These are phyloP conservation scores for Chymomyza procnemis DNA, from an alignment of 2,888 invertebrate species.

Conservation along the genomic window DNA sequence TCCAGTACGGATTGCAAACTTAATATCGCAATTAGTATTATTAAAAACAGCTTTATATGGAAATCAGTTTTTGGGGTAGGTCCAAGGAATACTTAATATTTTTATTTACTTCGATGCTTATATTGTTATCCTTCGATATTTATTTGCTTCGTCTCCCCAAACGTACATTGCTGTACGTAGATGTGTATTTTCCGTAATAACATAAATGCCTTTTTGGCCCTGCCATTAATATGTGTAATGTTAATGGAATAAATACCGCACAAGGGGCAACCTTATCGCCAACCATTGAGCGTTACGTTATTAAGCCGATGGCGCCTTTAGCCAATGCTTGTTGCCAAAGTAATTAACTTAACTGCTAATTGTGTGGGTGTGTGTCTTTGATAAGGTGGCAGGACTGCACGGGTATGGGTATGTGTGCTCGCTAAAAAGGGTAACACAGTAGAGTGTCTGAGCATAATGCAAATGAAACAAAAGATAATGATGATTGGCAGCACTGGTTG, in stretches of 20 bases:
- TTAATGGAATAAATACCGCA: background rate
- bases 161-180: background rate
- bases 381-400: background rate
- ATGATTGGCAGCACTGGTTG: slow-evolving; percentile 29
- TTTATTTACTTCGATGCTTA: too few relatives aligned
- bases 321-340: slow-evolving; percentile 17
- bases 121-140: too few relatives aligned
- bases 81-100: too few relatives aligned
- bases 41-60: too few relatives aligned
- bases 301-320: slow-evolving; percentile 55
- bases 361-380: slow-evolving; percentile 31
- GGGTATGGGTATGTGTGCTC: background rate
- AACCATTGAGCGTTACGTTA: slow-evolving; percentile 45
- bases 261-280: slow-evolving; percentile 43
- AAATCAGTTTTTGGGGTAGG: too few relatives aligned
- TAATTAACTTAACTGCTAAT: slow-evolving; percentile 64
- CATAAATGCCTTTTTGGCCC: background rate
- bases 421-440: background rate
- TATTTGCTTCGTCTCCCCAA: too few relatives aligned
- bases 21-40: too few relatives aligned
- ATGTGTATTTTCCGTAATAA: background rate
- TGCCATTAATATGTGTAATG: background rate
- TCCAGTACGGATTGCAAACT: too few relatives aligned
- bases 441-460: slow-evolving; percentile 19
- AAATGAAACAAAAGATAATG: slow-evolving; percentile 30